These are phyloP conservation scores for Scomber scombrus DNA, from an alignment of 2,113 vertebrate genomes.

Conservation along the genomic window DNA sequence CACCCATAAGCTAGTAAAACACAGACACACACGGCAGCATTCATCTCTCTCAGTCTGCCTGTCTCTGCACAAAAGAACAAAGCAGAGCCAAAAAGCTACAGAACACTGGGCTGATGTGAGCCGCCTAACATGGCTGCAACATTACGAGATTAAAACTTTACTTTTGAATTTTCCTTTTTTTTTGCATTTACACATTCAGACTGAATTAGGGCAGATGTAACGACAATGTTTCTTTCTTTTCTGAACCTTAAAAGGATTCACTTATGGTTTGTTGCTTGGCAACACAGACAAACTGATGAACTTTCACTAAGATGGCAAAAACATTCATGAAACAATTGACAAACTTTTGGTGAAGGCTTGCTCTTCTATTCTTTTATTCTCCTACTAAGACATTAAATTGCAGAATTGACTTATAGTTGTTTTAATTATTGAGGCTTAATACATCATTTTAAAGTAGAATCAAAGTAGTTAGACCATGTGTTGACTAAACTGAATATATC, in stretches of 20 bases:
- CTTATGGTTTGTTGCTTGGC: no score
- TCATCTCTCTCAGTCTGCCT: conserved; percentile 34
- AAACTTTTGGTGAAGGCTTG: no score
- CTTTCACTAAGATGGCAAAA: no score
- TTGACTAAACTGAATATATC: background rate
- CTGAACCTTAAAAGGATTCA: no score
- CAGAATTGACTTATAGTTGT: no score
- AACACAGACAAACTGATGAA: no score
- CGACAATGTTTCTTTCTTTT: background rate
- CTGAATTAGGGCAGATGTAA: background rate
- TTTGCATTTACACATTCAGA: background rate
- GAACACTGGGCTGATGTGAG: background rate
- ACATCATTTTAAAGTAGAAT: no score
- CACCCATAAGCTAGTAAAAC: conserved; percentile 15
- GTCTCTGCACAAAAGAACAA: conserved; percentile 57
- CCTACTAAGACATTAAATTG: no score
- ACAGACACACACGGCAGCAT: conserved; percentile 23
- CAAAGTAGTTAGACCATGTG: background rate
- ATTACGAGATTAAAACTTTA: background rate
- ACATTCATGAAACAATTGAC: no score
- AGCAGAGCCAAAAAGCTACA: conserved; percentile 9
- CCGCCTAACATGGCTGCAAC: background rate
- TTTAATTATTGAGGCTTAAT: no score
- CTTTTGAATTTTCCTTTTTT: conserved; percentile 10
- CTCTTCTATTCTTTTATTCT: no score